Evolutionary conservation across 2,797 vertebrate genomes (phyloP).

Genomic region (Sandelia bainsii): DNA sequence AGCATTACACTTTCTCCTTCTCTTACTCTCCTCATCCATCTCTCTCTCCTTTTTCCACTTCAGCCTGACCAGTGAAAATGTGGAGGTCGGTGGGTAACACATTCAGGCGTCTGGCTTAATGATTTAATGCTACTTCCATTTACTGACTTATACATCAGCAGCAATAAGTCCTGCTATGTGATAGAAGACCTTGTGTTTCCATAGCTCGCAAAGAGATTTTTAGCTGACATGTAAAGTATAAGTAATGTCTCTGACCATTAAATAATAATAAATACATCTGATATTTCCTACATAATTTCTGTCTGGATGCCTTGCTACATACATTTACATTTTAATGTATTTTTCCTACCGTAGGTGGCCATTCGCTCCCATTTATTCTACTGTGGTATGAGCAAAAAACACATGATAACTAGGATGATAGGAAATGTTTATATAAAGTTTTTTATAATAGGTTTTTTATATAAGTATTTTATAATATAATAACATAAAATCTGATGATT

Average conservation of each 20-base stretch:
- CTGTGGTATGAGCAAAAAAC: background rate
- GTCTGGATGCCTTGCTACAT: background rate
- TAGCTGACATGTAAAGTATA: conserved; percentile 2
- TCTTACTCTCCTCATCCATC: conserved; percentile 50
- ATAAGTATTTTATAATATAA: no score
- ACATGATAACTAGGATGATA: no score
- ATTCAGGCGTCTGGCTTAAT: conserved; percentile 43
- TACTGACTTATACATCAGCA: conserved; percentile 37
- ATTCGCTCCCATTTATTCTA: background rate
- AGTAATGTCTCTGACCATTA: background rate
- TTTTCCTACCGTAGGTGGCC: background rate
- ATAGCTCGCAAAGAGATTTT: background rate
- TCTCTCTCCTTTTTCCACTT: conserved; percentile 58
- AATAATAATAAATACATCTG: conserved; percentile 5
- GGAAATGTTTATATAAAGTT: no score
- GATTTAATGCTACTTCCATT: conserved; percentile 57
- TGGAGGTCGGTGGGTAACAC: conserved; percentile 56
- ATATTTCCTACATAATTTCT: background rate
- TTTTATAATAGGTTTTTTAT: no score
- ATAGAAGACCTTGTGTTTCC: conserved; percentile 6
- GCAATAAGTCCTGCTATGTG: conserved; percentile 17
- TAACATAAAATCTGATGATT: no score
- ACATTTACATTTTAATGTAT: background rate
- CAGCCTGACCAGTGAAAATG: conserved; percentile 40
- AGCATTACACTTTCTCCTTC: conserved; percentile 28